Evolutionary conservation across 1,140 invertebrate species (phyloP).

Genomic region (Anoplolepis gracilipes): DNA sequence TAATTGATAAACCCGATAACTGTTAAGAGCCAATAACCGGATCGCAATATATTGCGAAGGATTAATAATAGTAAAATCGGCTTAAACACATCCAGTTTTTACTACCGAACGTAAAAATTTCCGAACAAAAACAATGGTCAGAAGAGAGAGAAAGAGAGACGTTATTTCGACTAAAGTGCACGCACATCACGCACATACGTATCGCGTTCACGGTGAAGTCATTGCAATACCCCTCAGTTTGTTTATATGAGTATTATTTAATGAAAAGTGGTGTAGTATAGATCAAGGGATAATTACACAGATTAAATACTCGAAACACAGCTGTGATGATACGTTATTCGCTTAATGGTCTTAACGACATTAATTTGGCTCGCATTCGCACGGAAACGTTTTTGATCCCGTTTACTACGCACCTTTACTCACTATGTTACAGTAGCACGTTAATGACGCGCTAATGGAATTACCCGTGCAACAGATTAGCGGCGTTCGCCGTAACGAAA

Average conservation of each 20-base stretch:
- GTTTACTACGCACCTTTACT: constrained; percentile 21
- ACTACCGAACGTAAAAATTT: constrained; percentile 18
- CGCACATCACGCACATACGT: background rate
- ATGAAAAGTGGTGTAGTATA: background rate
- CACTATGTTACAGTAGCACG: background rate
- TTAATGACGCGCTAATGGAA: constrained; percentile 28
- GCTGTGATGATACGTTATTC: constrained; percentile 29
- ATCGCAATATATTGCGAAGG: constrained; percentile 43
- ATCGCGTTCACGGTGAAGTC: background rate
- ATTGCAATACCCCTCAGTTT: background rate
- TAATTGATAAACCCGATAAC: constrained; percentile 52
- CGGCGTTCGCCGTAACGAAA: constrained; percentile 32
- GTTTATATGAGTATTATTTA: constrained; percentile 37
- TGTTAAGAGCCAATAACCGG: constrained; percentile 46
- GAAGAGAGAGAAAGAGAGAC: background rate
- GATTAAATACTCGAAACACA: constrained; percentile 35
- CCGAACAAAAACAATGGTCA: constrained; percentile 19
- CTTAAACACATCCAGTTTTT: constrained; percentile 32
- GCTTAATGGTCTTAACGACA: constrained; percentile 31
- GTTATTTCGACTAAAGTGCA: constrained; percentile 13
- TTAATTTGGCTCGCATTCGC: constrained; percentile 23
- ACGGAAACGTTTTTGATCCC: constrained; percentile 25
- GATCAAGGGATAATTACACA: constrained; percentile 41
- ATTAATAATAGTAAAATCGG: constrained; percentile 50
- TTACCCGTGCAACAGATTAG: constrained; percentile 34